Base-by-base conservation (phyloP, 2,797 vertebrate genomes). In the Sebastes oblongus region DNA sequence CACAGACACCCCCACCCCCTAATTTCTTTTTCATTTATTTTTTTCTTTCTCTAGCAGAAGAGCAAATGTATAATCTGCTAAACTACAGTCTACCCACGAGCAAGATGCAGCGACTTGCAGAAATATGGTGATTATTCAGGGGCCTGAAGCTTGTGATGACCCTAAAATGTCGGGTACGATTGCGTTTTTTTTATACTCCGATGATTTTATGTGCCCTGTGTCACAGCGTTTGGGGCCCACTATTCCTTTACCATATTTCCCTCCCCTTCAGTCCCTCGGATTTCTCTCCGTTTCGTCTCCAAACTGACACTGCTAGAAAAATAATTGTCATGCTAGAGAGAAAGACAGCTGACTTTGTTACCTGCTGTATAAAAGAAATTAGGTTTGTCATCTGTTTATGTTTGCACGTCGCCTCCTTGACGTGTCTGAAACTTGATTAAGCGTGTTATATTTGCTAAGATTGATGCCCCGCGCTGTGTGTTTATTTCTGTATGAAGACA, bases 91-190 rank as follows among this genome's bases (percentile, higher is more conserved):
- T 64, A 56, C 85, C 85, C 74, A 74, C 16, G 14, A 86, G 85
- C 74, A 9, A 72, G 25, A 84, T 24, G 54, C 66, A 84, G 66
- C 30, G 14, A 88, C 59, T 74, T 77, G 18, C 20, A 84, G 77
- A 79, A 86, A 89, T 32, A 59, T 10, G 32, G 68, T 72, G 75
- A 86, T 89, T 89, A 88, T 87, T 92, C 80, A 39, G 60, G 46
- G 58, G 85, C 89, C 85, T 36, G 80, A 76, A 91, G 91, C 89
- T 60, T 24, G 14, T 16, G 42, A 82, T 90, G 90, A 92, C 91
- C 90, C 86, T 88, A 83, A 93, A 94, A 91, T 77, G 89, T 92
- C 89, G 13, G 65, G 22, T 75, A 72, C 10, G 6, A 90, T 91
- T 81, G 65, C n/a, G 0, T 55, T 75, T 79, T 79, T 59, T 86